Evolutionary conservation across 2,888 invertebrate genomes (phyloP).

Genomic region (Pinctada fucata): DNA sequence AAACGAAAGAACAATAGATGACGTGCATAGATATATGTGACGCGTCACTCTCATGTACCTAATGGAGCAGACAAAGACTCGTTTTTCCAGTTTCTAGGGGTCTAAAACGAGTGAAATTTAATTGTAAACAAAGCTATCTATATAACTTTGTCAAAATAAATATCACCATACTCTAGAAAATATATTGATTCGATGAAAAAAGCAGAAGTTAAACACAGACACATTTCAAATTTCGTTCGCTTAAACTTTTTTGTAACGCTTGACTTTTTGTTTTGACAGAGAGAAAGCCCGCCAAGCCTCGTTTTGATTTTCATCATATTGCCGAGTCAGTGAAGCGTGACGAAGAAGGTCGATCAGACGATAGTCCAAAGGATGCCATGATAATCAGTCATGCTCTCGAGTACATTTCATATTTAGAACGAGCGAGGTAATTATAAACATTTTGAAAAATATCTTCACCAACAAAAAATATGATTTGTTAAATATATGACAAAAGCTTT

Average conservation of each 20-base stretch:
- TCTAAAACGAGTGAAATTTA: too few species aligned
- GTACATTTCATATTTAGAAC: slow-evolving; percentile 27
- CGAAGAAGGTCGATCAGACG: slow-evolving; percentile 28
- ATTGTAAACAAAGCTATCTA: too few species aligned
- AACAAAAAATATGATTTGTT: not conserved
- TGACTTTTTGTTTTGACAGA: not conserved
- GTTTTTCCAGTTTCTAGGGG: too few species aligned
- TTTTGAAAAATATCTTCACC: not conserved
- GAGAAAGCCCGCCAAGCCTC: slow-evolving; percentile 39
- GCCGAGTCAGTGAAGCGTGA: slow-evolving; percentile 53
- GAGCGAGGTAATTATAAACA: slow-evolving; percentile 4
- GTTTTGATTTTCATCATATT: slow-evolving; percentile 63
- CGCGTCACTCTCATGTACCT: not conserved
- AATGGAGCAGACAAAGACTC: too few species aligned
- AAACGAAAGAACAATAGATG: not conserved
- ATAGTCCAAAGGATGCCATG: slow-evolving; percentile 45
- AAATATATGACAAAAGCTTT: not conserved
- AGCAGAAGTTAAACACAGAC: too few species aligned
- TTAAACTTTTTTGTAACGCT: too few species aligned
- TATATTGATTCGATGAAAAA: too few species aligned
- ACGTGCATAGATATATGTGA: not conserved
- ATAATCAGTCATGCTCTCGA: slow-evolving; percentile 51
- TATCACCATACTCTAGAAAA: too few species aligned
- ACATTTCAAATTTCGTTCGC: too few species aligned
- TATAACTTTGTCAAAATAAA: too few species aligned